Evolutionary conservation across 2,797 vertebrate species (phyloP).

Genomic region (Acanthis flammea): DNA sequence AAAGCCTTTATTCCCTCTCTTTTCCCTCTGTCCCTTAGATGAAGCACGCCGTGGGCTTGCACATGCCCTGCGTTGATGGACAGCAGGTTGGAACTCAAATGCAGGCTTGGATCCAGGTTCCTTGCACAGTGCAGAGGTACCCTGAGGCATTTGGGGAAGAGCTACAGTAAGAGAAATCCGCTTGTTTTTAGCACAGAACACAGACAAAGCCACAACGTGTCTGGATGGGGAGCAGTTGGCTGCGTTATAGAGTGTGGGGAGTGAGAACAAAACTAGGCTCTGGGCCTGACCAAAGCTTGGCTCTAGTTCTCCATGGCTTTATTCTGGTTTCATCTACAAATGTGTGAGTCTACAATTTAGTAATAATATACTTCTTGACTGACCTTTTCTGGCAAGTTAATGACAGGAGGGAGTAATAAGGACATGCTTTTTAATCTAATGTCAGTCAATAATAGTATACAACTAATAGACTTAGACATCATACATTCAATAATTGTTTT

Average conservation of each 20-base stretch:
- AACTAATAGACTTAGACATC: constrained; percentile 60
- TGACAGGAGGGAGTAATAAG: constrained; percentile 60
- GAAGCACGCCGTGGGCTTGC: not conserved
- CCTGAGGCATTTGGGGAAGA: not conserved
- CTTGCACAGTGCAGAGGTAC: not conserved
- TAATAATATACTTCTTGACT: constrained; percentile 55
- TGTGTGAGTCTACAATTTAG: constrained; percentile 42
- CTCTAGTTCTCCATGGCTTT: not conserved
- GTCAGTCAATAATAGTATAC: constrained; percentile 55
- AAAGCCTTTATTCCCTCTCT: not conserved
- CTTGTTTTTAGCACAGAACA: not conserved
- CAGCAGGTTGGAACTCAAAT: not conserved
- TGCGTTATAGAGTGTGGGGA: not conserved
- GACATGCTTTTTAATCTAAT: constrained; percentile 62
- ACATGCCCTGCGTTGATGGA: not conserved
- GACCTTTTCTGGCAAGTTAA: constrained; percentile 59
- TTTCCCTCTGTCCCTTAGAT: not conserved
- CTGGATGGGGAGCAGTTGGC: not conserved
- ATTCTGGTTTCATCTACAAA: constrained; percentile 13
- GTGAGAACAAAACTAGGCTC: constrained; percentile 20
- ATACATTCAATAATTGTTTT: constrained; percentile 67
- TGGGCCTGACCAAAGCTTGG: constrained; percentile 12
- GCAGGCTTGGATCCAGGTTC: not conserved
- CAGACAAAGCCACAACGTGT: not conserved
- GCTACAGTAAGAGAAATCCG: not conserved